phyloP scores from a whole-genome alignment of 2,888 invertebrate species.

The Pristionchus arcanus region DNA sequence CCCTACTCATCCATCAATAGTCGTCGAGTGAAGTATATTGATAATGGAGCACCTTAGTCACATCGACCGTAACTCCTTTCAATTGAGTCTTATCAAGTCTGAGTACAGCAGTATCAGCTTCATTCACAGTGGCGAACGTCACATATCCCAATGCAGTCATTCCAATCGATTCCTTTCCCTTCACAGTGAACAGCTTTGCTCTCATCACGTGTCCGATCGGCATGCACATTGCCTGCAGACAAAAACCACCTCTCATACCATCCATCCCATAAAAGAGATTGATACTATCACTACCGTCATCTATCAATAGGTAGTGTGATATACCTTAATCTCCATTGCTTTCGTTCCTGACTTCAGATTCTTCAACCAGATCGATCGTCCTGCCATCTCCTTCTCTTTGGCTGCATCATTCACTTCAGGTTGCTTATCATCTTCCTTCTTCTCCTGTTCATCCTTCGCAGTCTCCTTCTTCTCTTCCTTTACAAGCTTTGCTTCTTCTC shows the following conservation, averaged over 20 bases:
- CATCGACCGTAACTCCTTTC: conserved; percentile 49
- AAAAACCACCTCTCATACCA: not conserved
- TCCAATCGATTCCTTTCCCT: conserved; percentile 37
- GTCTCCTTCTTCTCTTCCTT: not conserved
- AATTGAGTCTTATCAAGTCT: conserved; percentile 27
- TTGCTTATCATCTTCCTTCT: conserved; percentile 37
- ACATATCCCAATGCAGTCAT: conserved; percentile 43
- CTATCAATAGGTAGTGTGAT: not conserved
- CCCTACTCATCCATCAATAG: not conserved
- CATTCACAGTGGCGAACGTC: conserved; percentile 19
- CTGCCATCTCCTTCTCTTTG: conserved; percentile 54
- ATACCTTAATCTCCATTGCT: conserved; percentile 53
- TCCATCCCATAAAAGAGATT: not conserved
- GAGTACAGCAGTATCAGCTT: conserved; percentile 53
- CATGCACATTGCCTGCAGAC: conserved; percentile 49
- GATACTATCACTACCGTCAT: not conserved
- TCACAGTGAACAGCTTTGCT: conserved; percentile 55
- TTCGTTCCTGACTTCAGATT: conserved; percentile 53
- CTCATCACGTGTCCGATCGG: conserved; percentile 50
- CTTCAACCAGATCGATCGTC: conserved; percentile 53
- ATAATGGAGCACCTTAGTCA: conserved; percentile 42
- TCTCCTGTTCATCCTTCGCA: not conserved
- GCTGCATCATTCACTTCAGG: not conserved
- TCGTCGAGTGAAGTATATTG: not conserved
- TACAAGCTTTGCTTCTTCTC: not conserved